Evolutionary conservation across 2,113 vertebrate genomes (phyloP), one percentile per base, ranked within the genome.

Genomic region (Microtus pennsylvanicus): DNA sequence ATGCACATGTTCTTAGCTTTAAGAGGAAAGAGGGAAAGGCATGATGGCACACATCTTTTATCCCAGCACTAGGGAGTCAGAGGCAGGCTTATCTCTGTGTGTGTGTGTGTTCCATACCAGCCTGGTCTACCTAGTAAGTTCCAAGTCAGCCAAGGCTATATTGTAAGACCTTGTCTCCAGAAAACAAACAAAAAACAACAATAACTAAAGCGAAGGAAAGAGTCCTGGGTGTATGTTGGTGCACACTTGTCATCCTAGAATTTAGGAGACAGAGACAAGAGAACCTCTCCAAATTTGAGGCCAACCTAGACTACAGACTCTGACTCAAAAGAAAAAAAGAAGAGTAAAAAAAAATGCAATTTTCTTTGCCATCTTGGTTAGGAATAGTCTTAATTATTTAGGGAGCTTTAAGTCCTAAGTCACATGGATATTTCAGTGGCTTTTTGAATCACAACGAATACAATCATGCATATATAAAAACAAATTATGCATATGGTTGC

Each of bases 361-460:
- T 90, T 87, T 70, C 74, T 83, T 92, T 38, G 28, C 81, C 50
- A n/a, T 88, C 45, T 77, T 87, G 90, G 47, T 47, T 63, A 90
- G 47, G 45, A 78, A 63, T 33, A 3, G 17, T 81, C 81, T 89
- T 92, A 83, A 92, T 0, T 90, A 38, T 78, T 42, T 50, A 89
- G 77, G 30, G 19, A 94, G 28, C 83, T n/a, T 91, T 87, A 88
- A 91, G 24, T 89, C 58, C 85, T 83, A 67, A 92, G 90, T 87
- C 58, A 47, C 12, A 61, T 77, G 21, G 50, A 21, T 58, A 58
- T 92, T 91, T 90, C 21, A 65, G 28, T 58, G 95, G 26, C 82
- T 67, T 93, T 93, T 30, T 86, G 67, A 95, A 92, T 85, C 58
- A 88, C 19, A 90, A 83, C 47, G 21, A 92, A 92, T 75, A 96